phyloP scores from a whole-genome alignment of 2,113 vertebrate species.

The Scatophagus argus region DNA sequence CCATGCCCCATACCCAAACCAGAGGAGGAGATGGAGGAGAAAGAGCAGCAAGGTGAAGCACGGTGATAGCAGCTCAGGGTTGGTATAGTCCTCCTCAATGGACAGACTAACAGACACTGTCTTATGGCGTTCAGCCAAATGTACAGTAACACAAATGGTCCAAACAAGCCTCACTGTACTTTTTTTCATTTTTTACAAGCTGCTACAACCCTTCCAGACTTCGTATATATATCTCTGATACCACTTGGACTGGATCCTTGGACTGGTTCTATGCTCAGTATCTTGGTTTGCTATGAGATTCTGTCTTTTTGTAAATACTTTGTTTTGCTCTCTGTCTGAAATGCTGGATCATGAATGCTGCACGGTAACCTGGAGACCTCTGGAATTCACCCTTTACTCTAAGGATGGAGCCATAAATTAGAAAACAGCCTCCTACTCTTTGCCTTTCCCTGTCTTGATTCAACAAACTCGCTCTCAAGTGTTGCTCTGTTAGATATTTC shows the following conservation, averaged over 20 bases:
- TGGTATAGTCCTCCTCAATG: not conserved
- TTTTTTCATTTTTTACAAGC: not conserved
- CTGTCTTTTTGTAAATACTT: constrained; percentile 31
- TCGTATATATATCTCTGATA: not conserved
- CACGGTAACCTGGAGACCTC: constrained; percentile 28
- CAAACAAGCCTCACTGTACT: not conserved
- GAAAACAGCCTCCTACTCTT: not conserved
- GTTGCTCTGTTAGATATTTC: not conserved
- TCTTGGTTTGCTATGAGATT: constrained; percentile 27
- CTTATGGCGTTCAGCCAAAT: not conserved
- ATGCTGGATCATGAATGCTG: constrained; percentile 54
- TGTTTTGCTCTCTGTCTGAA: constrained; percentile 19
- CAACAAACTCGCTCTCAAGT: not conserved
- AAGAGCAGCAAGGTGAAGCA: constrained; percentile 15
- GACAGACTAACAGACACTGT: not conserved
- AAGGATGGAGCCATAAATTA: constrained; percentile 32
- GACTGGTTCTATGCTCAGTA: constrained; percentile 19
- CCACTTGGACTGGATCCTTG: not conserved
- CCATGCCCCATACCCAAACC: constrained; percentile 55
- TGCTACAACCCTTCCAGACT: constrained; percentile 2
- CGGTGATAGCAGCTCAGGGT: constrained; percentile 10
- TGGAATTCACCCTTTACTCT: constrained; percentile 15
- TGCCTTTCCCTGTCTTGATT: not conserved
- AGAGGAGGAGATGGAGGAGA: constrained; percentile 38
- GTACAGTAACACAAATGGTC: not conserved